These are phyloP conservation scores for Lepidocolaptes lacrymiger DNA, from an alignment of 2,797 vertebrate species.

Conservation along the genomic window DNA sequence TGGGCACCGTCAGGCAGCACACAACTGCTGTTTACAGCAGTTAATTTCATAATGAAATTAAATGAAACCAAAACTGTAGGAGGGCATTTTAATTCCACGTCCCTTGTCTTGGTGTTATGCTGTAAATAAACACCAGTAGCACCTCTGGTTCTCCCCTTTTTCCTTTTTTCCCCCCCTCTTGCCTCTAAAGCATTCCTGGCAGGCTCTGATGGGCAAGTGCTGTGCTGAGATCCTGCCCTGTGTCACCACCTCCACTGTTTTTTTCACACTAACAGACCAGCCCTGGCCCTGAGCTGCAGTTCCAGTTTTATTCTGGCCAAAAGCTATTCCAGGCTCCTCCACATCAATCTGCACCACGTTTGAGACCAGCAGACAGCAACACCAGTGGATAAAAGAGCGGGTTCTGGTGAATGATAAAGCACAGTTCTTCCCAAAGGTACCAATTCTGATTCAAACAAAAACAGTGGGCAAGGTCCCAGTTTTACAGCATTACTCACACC, in stretches of 20 bases:
- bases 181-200: not conserved
- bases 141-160: not conserved
- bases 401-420: not conserved
- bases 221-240: not conserved
- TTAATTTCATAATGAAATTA: not conserved
- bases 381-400: not conserved
- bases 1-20: fast-evolving
- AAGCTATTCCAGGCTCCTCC: not conserved
- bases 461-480: not conserved
- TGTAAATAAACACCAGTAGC: not conserved
- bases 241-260: not conserved
- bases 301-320: not conserved
- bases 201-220: not conserved
- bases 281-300: not conserved
- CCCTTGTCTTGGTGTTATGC: not conserved
- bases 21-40: not conserved
- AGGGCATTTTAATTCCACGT: slow-evolving; percentile 5
- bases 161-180: fast-evolving
- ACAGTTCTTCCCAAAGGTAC: not conserved
- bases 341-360: fast-evolving
- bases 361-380: not conserved
- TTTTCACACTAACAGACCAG: not conserved
- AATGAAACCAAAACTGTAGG: not conserved
- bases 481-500: not conserved
- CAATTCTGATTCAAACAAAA: not conserved